A percentile compares a stretch with the other conserved stretches of the same genome.
Conservation (phyloP, 2,797 vertebrate species). For the Lepus oiostolus region DNA sequence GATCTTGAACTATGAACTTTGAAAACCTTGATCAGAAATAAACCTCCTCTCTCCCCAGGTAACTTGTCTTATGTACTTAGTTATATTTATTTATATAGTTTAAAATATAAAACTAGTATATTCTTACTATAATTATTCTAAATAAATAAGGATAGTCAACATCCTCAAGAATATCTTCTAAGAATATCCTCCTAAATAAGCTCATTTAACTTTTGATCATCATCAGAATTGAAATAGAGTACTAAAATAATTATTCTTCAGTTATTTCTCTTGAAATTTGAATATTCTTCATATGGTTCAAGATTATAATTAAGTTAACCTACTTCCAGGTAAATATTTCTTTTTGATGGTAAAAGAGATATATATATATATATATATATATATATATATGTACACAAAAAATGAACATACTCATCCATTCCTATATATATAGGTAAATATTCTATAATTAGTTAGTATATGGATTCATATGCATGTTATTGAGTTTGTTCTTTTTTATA, state of each 20-base stretch:
- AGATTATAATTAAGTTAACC: neutral
- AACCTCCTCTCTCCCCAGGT: no score
- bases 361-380: neutral
- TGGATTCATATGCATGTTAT: neutral
- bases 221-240: neutral
- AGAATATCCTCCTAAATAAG: neutral
- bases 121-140: neutral
- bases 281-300: neutral
- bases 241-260: neutral
- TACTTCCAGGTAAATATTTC: neutral
- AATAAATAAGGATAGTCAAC: neutral
- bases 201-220: slow-evolving; percentile 1
- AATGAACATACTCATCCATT: neutral
- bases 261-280: neutral
- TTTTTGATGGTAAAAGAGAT: neutral
- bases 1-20: no score
- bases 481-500: neutral
- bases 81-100: no score
- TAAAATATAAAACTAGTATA: neutral
- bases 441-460: neutral
- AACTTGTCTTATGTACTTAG: no score
- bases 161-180: neutral
- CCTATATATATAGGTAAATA: neutral
- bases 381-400: neutral
- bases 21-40: no score